Evolutionary conservation across 2,888 invertebrate genomes (phyloP).

Genomic region (Belgica antarctica): DNA sequence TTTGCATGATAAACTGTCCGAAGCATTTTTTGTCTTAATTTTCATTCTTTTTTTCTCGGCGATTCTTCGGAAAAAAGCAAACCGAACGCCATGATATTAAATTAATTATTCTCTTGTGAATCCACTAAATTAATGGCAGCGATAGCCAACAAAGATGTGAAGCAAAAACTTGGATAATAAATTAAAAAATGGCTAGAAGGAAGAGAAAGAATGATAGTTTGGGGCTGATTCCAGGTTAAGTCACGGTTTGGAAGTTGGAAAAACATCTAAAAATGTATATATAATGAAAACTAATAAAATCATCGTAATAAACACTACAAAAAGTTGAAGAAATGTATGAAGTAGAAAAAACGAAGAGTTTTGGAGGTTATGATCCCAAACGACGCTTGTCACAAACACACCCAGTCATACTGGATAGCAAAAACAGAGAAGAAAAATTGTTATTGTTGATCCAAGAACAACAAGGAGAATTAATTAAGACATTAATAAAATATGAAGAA

Average conservation of each 20-base stretch:
- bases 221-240: too few species aligned
- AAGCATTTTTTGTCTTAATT: too few species aligned
- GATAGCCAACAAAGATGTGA: constrained; percentile 22
- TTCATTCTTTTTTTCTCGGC: too few species aligned
- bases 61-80: not conserved
- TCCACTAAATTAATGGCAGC: not conserved
- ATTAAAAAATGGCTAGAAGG: constrained; percentile 27
- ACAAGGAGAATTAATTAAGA: constrained; percentile 41
- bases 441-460: constrained; percentile 9
- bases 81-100: constrained; percentile 31
- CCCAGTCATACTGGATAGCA: not conserved
- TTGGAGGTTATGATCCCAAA: too few species aligned
- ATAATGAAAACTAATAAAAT: too few species aligned
- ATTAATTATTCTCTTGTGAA: constrained; percentile 40
- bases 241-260: too few species aligned
- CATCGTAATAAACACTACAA: too few species aligned
- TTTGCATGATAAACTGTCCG: constrained; percentile 17
- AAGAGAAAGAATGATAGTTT: constrained; percentile 33
- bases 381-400: too few species aligned
- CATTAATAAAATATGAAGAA: constrained; percentile 37
- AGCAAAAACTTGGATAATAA: constrained; percentile 20
- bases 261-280: too few species aligned
- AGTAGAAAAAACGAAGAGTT: too few species aligned
- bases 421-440: constrained; percentile 1
- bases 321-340: too few species aligned